Evolutionary conservation across 2,797 vertebrate genomes (phyloP).

Genomic region (Podarcis lilfordi): DNA sequence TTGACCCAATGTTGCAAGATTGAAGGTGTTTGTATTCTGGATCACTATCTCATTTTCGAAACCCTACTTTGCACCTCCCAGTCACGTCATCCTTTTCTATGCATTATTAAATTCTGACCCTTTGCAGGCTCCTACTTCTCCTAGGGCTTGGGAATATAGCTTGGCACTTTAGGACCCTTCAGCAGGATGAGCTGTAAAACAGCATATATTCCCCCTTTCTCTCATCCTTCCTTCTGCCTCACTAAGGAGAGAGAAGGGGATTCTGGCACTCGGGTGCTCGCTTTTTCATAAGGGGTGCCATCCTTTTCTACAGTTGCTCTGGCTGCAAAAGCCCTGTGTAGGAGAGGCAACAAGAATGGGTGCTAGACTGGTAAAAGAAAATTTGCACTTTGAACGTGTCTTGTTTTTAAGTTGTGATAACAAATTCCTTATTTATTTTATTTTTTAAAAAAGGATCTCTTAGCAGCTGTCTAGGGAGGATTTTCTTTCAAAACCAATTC

Average conservation of each 20-base stretch:
- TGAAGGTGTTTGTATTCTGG: conserved; percentile 67
- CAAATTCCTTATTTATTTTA: conserved; percentile 83
- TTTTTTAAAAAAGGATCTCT: conserved; percentile 68
- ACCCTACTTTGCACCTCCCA: conserved; percentile 50
- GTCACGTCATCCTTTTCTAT: conserved; percentile 69
- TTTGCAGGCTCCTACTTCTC: conserved; percentile 65
- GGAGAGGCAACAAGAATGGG: conserved; percentile 76
- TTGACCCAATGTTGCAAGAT: conserved; percentile 39
- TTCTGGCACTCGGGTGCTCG: conserved; percentile 75
- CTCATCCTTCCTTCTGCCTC: conserved; percentile 48
- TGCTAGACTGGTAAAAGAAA: conserved; percentile 78
- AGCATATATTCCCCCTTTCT: conserved; percentile 54
- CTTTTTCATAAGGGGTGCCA: conserved; percentile 70
- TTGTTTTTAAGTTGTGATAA: conserved; percentile 83
- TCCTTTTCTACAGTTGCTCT: conserved; percentile 37
- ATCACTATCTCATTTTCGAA: conserved; percentile 67
- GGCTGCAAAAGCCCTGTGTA: conserved; percentile 66
- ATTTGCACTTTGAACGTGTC: conserved; percentile 85
- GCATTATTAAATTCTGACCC: conserved; percentile 65
- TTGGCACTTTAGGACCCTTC: conserved; percentile 80
- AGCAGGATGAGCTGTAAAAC: conserved; percentile 73
- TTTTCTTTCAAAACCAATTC: conserved; percentile 52
- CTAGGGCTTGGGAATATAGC: conserved; percentile 73
- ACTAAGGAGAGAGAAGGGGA: conserved; percentile 71
- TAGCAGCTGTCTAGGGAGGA: conserved; percentile 60